Percentiles rank a stretch among this genome's conserved stretches.
Evolutionary conservation across 2,113 vertebrate genomes (phyloP).

Genomic region (Clarias batrachus): DNA sequence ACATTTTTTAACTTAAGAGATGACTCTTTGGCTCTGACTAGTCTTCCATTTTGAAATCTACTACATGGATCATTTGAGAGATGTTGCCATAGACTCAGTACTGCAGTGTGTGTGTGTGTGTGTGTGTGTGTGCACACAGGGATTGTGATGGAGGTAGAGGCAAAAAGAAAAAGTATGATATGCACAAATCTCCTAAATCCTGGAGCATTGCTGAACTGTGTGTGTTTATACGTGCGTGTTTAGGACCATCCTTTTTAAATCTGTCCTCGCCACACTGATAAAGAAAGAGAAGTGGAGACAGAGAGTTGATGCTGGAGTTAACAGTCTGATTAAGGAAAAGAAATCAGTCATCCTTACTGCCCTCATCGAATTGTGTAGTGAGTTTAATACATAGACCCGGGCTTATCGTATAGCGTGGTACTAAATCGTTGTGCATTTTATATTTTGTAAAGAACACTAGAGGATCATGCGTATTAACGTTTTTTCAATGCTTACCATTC

Average conservation of each 20-base stretch:
- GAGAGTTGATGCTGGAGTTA: conserved; percentile 19
- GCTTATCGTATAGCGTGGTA: conserved; percentile 50
- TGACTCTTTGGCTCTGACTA: conserved; percentile 52
- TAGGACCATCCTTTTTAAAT: conserved; percentile 39
- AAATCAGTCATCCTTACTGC: conserved; percentile 37
- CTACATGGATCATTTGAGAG: conserved; percentile 44
- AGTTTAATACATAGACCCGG: conserved; percentile 58
- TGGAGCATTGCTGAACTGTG: conserved; percentile 31
- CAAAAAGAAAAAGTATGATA: conserved; percentile 13
- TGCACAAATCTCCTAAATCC: conserved; percentile 40
- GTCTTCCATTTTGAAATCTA: conserved; percentile 70
- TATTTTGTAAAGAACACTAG: conserved; percentile 67
- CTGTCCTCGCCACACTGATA: conserved; percentile 44
- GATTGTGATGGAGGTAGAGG: background rate
- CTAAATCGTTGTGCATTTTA: conserved; percentile 60
- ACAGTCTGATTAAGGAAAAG: background rate
- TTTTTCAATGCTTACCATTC: conserved; percentile 62
- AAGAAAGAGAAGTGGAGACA: conserved; percentile 43
- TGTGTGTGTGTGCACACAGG: no score
- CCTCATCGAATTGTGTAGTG: conserved; percentile 7
- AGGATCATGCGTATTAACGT: conserved; percentile 57
- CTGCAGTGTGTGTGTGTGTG: no score
- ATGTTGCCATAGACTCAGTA: conserved; percentile 28
- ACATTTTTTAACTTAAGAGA: conserved; percentile 41
- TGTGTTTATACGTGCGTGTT: conserved; percentile 14